Evolutionary conservation across 2,888 invertebrate species (phyloP).

Genomic region (Thysanoteuthis rhombus): DNA sequence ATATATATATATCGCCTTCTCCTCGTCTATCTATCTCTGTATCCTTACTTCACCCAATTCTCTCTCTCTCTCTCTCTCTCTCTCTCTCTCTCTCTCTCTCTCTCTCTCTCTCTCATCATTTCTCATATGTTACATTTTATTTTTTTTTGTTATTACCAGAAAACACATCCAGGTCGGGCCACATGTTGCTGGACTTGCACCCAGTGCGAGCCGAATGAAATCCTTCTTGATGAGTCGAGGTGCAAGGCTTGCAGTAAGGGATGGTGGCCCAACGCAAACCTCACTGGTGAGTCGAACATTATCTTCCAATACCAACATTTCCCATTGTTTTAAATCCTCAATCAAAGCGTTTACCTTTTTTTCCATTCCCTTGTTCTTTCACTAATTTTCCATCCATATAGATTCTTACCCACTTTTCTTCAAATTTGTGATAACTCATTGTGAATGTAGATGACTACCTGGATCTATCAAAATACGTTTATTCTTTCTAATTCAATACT

Average conservation of each 20-base stretch:
- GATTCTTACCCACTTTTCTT: too few relatives aligned
- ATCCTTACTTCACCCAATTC: too few relatives aligned
- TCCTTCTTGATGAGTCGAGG: slow-evolving; percentile 72
- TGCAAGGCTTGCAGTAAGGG: slow-evolving; percentile 76
- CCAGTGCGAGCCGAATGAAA: slow-evolving; percentile 75
- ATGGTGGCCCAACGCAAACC: slow-evolving; percentile 75
- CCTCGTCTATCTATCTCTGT: background rate
- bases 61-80: slow-evolving; percentile 14
- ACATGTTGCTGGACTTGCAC: slow-evolving; percentile 83
- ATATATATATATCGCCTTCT: background rate
- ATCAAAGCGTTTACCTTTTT: too few relatives aligned
- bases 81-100: background rate
- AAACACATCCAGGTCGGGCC: slow-evolving; percentile 57
- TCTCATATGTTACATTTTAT: rapidly evolving
- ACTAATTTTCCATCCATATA: too few relatives aligned
- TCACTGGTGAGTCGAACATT: slow-evolving; percentile 72
- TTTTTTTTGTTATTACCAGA: slow-evolving; percentile 36
- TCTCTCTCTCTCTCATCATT: background rate
- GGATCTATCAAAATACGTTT: too few relatives aligned
- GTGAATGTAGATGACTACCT: too few relatives aligned
- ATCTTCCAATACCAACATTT: too few relatives aligned
- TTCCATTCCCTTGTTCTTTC: too few relatives aligned
- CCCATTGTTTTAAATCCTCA: too few relatives aligned
- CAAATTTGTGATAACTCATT: too few relatives aligned
- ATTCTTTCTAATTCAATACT: too few relatives aligned